Percentiles rank a stretch among this genome's conserved stretches.
Evolutionary conservation across 2,113 vertebrate genomes (phyloP).

Genomic region (Meleagris gallopavo): DNA sequence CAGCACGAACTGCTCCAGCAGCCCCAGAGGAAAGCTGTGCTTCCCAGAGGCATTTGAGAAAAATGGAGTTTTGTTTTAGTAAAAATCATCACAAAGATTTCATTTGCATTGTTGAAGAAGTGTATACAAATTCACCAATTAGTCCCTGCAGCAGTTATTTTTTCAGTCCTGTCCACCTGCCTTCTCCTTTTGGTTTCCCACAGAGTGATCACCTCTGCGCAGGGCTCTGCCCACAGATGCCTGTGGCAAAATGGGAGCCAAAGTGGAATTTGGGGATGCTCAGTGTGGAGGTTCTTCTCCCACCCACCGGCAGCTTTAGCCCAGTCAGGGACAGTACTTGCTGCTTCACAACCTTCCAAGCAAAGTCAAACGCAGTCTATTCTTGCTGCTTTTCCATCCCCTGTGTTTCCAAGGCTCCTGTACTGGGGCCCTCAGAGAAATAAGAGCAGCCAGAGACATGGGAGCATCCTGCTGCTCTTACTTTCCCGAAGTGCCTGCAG

Average conservation of each 20-base stretch:
- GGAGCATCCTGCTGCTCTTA: fast-evolving
- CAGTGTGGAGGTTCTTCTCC: neutral
- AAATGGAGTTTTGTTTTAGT: neutral
- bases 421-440: neutral
- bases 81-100: neutral
- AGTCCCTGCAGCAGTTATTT: neutral
- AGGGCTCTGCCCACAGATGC: neutral
- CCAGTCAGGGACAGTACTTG: neutral
- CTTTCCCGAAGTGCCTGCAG: neutral
- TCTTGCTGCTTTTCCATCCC: neutral
- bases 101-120: neutral
- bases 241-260: neutral
- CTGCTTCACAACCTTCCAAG: neutral
- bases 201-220: neutral
- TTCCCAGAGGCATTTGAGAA: neutral
- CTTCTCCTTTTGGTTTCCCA: neutral
- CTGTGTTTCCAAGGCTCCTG: neutral
- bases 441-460: neutral
- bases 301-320: neutral
- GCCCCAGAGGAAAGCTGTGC: neutral
- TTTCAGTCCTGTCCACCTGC: neutral
- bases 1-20: neutral
- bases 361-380: neutral
- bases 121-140: neutral
- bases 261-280: neutral